phyloP scores from a whole-genome alignment of 1,140 invertebrate species.

The Tetramorium parvispinum region DNA sequence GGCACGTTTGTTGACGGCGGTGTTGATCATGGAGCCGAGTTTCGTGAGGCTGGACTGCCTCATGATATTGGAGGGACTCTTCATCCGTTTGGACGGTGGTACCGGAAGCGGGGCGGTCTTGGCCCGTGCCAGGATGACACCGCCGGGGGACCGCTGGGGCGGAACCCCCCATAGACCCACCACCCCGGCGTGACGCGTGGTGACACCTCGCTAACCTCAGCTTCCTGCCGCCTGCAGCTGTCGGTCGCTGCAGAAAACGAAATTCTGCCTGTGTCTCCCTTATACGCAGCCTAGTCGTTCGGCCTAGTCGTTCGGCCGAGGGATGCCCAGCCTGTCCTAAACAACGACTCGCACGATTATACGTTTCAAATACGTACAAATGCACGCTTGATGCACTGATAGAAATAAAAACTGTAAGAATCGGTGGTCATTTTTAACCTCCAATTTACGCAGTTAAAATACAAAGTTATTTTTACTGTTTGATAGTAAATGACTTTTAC shows the following conservation, averaged over 20 bases:
- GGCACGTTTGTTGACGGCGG: conserved; percentile 87
- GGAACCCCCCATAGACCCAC: conserved; percentile 85
- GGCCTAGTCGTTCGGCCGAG: not conserved
- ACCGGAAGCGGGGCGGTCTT: conserved; percentile 73
- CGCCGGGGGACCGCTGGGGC: conserved; percentile 83
- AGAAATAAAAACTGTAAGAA: too few relatives aligned
- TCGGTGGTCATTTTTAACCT: too few relatives aligned
- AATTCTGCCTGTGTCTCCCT: not conserved
- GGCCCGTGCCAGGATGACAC: conserved; percentile 76
- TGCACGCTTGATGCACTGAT: too few relatives aligned
- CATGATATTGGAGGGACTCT: conserved; percentile 87
- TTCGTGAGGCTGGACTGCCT: conserved; percentile 89
- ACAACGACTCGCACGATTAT: too few relatives aligned
- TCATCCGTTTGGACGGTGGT: conserved; percentile 82
- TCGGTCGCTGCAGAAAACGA: conserved; percentile 63
- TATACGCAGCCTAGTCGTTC: not conserved
- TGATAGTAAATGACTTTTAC: too few relatives aligned
- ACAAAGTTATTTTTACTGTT: too few relatives aligned
- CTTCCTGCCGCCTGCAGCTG: conserved; percentile 50
- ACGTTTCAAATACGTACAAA: too few relatives aligned
- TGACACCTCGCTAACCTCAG: conserved; percentile 74
- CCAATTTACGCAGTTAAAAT: too few relatives aligned
- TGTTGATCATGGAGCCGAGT: conserved; percentile 89
- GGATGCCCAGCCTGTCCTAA: not conserved
- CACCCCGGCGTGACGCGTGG: conserved; percentile 85